Base-by-base conservation (phyloP, 2,888 invertebrate species). In the Anticlea derivata region DNA sequence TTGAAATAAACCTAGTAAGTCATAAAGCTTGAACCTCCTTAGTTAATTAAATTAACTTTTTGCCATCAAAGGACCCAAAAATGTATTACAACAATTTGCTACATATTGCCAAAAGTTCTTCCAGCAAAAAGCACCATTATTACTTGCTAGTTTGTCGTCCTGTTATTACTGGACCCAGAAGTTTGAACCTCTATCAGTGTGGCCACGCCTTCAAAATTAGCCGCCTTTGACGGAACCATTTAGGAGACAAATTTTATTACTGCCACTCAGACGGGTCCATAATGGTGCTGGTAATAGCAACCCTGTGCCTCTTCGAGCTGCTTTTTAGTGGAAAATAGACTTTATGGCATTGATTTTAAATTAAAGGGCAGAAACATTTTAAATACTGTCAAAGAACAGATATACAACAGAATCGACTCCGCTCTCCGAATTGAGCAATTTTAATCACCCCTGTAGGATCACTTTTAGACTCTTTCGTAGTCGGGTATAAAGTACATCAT, bases 181-280 rank as follows among this genome's bases (percentile, higher is more conserved):
- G 46, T 45, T 53, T 12, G 46, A 24, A 40, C 10, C 23, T 11
- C 48, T 17, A 17, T 26, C 40, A 48, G 17, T 35, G 26, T 20
- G 8, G 8, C 47, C 45, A 26, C 47, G 24, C 53, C 54, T 13
- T 22, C 33, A 5, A 44, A 58, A 55, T 58, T 58, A 53, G 52
- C 38, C 37, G 11, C 48, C 78, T 78, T 78, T 78, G 76, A 78
- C 66, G 56, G 41, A 57, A 60, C 73, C 73, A 79, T 76, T 78
- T 75, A 68, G 66, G 60, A 57, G 57, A 63, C 70, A 76, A 79
- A 78, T 78, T 73, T 69, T 70, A 77, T 78, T 79, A 79, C 64
- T 53, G 63, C 48, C 58, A 61, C 64, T 65, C 63, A 66, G 70
- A 26, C 52, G 22, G 34, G 39, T 33, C 34, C 26, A 39, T 61